Base-by-base conservation (phyloP, 2,797 vertebrate species). In the Acridotheres tristis region DNA sequence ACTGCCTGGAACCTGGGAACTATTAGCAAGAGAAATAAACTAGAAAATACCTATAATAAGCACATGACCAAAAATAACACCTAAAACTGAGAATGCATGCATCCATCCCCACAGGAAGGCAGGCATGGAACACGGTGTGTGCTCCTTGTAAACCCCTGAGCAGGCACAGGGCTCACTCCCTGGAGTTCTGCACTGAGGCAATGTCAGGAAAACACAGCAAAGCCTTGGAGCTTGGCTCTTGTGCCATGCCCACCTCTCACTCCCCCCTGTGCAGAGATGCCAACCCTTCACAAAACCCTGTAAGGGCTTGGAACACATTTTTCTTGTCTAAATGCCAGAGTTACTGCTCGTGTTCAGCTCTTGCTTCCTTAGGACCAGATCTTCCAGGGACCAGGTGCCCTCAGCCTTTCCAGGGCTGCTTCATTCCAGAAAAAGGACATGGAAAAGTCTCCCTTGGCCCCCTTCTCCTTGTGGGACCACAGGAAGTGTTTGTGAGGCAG, bases 21-120 rank as follows among this genome's bases (percentile, higher is more conserved):
- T 84, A 25, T 74, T 51, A 91, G 61, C 40, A 77, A 54, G 89
- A 93, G 55, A 95, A 96, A 92, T 10, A 26, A 95, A 74, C 47
- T 40, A 74, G 79, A 92, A 95, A 95, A 92, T 30, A 85, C 11
- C 83, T 59, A 30, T 45, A 83, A 90, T 27, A 22, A 87, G 59
- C 57, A 68, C 69, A 62, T 34, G 69, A 81, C 36, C 10, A 21
- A 67, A 88, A 86, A 58, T 16, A 43, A 61, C 76, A 18, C 20
- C 16, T 59, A 20, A 30, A 45, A 53, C 55, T 7, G 38, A 90
- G 51, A 82, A 11, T 11, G 42, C 42, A 13, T 18, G 48, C 38
- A 13, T 57, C 32, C 65, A 36, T 65, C 42, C 68, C 48, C 47
- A 17, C 2, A 19, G 61, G 79, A 93, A 91, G 16, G 74, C 62